Evolutionary conservation across 2,113 vertebrate genomes (phyloP).

Genomic region (Emberiza fucata): DNA sequence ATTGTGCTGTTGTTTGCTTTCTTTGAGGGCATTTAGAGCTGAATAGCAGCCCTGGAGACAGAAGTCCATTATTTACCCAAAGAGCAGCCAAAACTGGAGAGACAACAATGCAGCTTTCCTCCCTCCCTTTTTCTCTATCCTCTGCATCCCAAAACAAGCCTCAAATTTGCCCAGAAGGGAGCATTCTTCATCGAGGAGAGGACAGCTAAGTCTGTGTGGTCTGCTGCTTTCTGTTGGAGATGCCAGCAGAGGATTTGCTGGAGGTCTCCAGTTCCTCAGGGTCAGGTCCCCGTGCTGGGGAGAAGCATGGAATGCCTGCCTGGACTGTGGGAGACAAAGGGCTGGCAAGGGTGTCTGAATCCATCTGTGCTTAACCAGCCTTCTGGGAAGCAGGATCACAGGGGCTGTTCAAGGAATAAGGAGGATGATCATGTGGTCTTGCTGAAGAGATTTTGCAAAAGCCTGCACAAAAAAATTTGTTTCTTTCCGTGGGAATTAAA

Average conservation of each 20-base stretch:
- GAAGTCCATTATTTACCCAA: slow-evolving; percentile 39
- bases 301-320: not conserved
- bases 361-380: not conserved
- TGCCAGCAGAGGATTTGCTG: not conserved
- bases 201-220: not conserved
- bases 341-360: not conserved
- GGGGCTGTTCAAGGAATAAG: not conserved
- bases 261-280: not conserved
- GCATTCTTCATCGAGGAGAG: not conserved
- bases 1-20: slow-evolving; percentile 52
- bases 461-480: not conserved
- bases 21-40: slow-evolving; percentile 27
- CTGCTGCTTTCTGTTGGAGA: not conserved
- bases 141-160: not conserved
- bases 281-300: not conserved
- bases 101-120: not conserved
- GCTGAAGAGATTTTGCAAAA: not conserved
- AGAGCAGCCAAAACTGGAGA: not conserved
- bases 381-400: not conserved
- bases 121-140: not conserved
- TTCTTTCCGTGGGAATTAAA: not conserved
- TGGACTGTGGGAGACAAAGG: not conserved
- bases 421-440: not conserved
- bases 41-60: slow-evolving; percentile 36
- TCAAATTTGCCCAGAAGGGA: not conserved